phyloP scores from a whole-genome alignment of 1,140 invertebrate species.

The Dufourea novaeangliae region DNA sequence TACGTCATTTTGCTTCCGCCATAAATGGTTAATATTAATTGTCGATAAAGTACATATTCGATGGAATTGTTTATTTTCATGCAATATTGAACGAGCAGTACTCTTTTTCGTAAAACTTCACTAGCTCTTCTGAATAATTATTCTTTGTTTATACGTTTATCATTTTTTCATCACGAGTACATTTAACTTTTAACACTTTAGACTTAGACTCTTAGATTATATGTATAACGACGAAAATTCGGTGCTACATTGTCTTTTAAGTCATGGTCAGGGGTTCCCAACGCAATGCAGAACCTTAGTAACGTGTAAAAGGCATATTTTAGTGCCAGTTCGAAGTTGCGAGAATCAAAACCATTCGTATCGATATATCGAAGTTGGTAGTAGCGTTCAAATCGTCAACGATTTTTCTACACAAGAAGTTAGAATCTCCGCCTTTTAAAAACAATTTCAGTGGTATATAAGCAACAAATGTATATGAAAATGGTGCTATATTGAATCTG shows the following conservation, averaged over 20 bases:
- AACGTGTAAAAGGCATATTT: too few relatives aligned
- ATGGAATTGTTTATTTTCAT: too few relatives aligned
- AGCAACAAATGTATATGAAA: neutral
- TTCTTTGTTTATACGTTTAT: too few relatives aligned
- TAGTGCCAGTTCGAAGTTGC: too few relatives aligned
- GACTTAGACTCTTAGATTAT: too few relatives aligned
- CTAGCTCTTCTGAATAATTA: too few relatives aligned
- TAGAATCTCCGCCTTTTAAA: neutral
- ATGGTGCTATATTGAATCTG: neutral
- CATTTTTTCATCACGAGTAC: neutral
- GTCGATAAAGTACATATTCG: too few relatives aligned
- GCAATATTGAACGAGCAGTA: too few relatives aligned
- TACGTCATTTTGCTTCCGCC: neutral
- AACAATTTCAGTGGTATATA: neutral
- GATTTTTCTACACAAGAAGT: neutral
- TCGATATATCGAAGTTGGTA: conserved; percentile 22
- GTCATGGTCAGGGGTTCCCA: neutral
- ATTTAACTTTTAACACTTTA: neutral
- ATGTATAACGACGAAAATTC: neutral
- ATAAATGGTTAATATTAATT: too few relatives aligned
- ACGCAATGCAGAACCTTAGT: too few relatives aligned
- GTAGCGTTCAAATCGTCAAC: neutral
- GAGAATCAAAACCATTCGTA: too few relatives aligned
- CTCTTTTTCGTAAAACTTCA: too few relatives aligned
- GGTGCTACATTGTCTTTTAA: neutral